Conservation (phyloP, 2,113 vertebrate genomes). For the Istiophorus platypterus region DNA sequence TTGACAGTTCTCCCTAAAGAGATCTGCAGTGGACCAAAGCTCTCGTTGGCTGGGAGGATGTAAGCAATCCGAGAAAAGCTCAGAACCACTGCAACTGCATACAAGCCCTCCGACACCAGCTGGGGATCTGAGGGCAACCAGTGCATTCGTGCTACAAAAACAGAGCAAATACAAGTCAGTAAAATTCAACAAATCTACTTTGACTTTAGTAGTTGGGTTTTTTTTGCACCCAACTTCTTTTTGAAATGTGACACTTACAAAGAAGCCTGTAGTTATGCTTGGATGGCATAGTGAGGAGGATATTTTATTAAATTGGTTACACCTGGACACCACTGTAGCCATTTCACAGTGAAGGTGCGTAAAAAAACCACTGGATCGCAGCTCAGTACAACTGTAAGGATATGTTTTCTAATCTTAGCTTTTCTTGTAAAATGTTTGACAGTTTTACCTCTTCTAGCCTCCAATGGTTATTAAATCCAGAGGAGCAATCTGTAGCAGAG, state of each 20-base stretch:
- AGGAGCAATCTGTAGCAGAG: background rate
- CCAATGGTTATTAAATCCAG: background rate
- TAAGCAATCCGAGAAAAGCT: conserved; percentile 99
- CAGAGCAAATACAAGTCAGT: background rate
- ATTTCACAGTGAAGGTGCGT: background rate
- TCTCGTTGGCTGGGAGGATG: conserved; percentile 97
- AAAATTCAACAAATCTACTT: background rate
- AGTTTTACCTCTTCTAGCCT: background rate
- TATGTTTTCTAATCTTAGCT: no score
- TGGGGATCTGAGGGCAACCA: conserved; percentile 97
- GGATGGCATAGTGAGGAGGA: background rate
- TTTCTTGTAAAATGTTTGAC: no score
- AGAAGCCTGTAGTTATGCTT: background rate
- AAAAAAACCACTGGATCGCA: background rate
- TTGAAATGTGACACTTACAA: background rate
- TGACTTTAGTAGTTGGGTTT: background rate
- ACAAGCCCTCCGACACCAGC: conserved; percentile 96
- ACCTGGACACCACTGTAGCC: background rate
- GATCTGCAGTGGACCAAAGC: conserved; percentile 97
- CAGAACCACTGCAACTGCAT: conserved; percentile 95
- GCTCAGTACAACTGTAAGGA: background rate
- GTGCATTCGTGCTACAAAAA: conserved; percentile 89
- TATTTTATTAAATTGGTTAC: background rate
- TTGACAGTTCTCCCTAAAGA: conserved; percentile 97
- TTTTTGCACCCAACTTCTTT: background rate